A percentile compares a stretch with the other conserved stretches of the same genome.
Conservation (phyloP, 1,140 invertebrate species). For the Ostrea denselamellosa region DNA sequence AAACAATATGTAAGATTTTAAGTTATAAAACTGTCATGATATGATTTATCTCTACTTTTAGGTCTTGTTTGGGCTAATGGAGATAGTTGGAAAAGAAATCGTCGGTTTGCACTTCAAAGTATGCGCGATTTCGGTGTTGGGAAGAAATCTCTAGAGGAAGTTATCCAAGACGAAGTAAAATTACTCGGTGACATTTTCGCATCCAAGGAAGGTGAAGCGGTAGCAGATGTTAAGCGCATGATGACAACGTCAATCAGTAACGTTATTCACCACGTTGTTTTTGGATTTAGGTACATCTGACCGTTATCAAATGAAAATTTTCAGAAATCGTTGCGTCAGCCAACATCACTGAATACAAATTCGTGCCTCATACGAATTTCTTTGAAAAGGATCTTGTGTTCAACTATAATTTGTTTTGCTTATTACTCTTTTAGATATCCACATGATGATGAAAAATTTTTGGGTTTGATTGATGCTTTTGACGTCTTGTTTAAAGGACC, state of each 20-base stretch:
- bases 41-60: background rate
- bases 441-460: background rate
- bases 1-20: too few species aligned
- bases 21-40: too few species aligned
- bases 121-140: conserved; percentile 88
- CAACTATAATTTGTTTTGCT: too few species aligned
- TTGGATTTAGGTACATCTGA: conserved; percentile 52
- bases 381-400: too few species aligned
- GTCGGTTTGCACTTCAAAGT: conserved; percentile 86
- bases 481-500: background rate
- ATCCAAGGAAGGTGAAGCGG: background rate
- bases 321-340: background rate
- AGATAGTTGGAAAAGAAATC: conserved; percentile 86
- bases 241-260: conserved; percentile 50
- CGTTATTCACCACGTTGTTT: conserved; percentile 50
- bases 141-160: conserved; percentile 85
- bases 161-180: conserved; percentile 83
- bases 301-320: too few species aligned
- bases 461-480: background rate
- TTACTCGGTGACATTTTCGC: conserved; percentile 17
- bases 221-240: conserved; percentile 20
- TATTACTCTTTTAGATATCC: background rate
- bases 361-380: too few species aligned
- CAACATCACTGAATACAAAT: background rate
- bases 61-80: conserved; percentile 71